Base-by-base conservation (phyloP, 2,113 vertebrate genomes). In the Clarias gariepinus region DNA sequence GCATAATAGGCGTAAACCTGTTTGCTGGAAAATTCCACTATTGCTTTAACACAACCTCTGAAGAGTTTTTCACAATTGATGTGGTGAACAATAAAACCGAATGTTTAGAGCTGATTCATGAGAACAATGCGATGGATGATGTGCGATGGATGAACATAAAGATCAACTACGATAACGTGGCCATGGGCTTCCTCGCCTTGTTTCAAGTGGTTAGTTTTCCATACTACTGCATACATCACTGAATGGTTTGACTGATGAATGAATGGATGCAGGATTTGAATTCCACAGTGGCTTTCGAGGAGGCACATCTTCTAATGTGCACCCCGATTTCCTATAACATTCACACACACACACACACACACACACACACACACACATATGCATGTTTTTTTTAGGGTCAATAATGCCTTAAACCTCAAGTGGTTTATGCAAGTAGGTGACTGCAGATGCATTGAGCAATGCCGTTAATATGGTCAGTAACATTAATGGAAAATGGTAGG, bases 1-100 rank as follows among this genome's bases (percentile, higher is more conserved):
- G 97, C 92, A 99, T 99, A 89, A 98, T 98, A 97, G 98, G 98
- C 0, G 98, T 99, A 81, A 98, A 98, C 89, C 90, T 99, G 84
- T 99, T 99, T 4, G 97, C 97, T 0, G 98, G 98, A 71, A 99
- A 98, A 93, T 99, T 96, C 92, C 97, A 96, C 92, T 92, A 94
- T 18, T 99, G 98, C 76, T 60, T 95, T 74, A 99, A 99, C 85
- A 93, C 93, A 85, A 99, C 98, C 21, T 91, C 96, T 0, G 95
- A 92, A 0, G 94, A 95, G 6, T 0, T 64, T 0, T 96, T 98
- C 0, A 13, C 28, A 0, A 8, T 88, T 21, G 60, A 88, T 0
- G 10, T 33, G 0, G 95, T 98, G 88, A 95, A 97, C 93, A 99
- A 99, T 92, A 96, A 92, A 86, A 95, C 91, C 0, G 92, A 98